Evolutionary conservation across 2,888 invertebrate species (phyloP), one percentile per base, ranked within the genome.

Genomic region (Toxonevra muliebris): DNA sequence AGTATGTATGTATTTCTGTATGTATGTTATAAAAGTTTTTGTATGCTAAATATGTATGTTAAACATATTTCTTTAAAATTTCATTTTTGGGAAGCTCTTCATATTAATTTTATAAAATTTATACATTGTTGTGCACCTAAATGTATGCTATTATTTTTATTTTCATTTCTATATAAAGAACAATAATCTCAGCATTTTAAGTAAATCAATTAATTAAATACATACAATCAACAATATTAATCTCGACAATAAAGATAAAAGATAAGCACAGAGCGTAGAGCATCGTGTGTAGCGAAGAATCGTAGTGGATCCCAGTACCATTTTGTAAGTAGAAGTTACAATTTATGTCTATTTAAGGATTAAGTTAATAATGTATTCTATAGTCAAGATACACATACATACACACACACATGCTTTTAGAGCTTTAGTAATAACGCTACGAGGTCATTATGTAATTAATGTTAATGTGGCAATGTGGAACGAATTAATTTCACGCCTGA

Each of bases 401-500:
- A 15, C 9, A 53, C 19, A 40, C n/a, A 40, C 11, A 52, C 12
- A 45, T 40, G 40, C n/a, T 55, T 8, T 17, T 45, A 48, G 48
- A 48, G 40, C 41, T 20, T 61, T 55, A 57, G 50, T 63, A 62
- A 63, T 61, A 71, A 42, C 64, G 59, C 69, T 73, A 73, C 73
- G 74, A 73, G 79, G 76, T 71, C 76, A 77, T 72, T 76, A 75
- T 72, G 76, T 79, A 79, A 79, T 80, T 74, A 80, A 79, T 79
- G 80, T 80, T 78, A 79, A 79, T 79, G 80, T 76, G 80, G 77
- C 78, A 77, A 74, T 80, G 79, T 76, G 78, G 76, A 78, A 76
- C 80, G 78, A 79, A 80, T 80, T 79, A 79, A 79, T 79, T 79
- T 79, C 77, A 78, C 77, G 79, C 79, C 79, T 79, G 79, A 79